phyloP scores from a whole-genome alignment of 2,888 invertebrate genomes.

The Phengaris arion region DNA sequence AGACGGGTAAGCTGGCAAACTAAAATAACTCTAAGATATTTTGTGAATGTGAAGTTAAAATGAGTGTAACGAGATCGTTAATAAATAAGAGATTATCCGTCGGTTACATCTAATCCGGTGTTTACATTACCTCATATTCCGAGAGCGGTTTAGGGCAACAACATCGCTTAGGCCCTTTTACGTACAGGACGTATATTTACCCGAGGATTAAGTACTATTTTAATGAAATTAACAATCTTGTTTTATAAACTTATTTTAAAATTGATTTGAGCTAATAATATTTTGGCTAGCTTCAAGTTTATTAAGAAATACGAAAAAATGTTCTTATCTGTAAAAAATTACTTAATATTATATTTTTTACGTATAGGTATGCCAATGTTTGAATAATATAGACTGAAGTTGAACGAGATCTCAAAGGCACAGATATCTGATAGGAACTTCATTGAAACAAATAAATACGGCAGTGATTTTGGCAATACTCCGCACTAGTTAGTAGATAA shows the following conservation, averaged over 20 bases:
- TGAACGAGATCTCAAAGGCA: no score
- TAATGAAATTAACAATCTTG: neutral
- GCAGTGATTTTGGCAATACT: neutral
- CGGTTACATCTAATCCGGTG: constrained; percentile 67
- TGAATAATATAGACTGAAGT: no score
- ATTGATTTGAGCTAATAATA: no score
- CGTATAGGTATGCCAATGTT: no score
- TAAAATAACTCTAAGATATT: constrained; percentile 29
- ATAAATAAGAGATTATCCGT: constrained; percentile 70
- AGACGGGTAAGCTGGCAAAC: neutral
- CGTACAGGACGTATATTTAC: neutral
- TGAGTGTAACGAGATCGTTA: constrained; percentile 56
- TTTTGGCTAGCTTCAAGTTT: no score
- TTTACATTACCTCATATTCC: constrained; percentile 65
- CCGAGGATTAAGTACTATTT: neutral
- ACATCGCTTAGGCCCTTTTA: neutral
- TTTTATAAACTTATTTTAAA: no score
- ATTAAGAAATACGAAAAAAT: no score
- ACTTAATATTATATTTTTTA: no score
- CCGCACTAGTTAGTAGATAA: neutral
- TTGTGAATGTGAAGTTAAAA: constrained; percentile 49
- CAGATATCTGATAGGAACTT: no score
- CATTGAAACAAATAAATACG: no score
- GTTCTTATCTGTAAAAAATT: no score
- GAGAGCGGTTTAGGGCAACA: constrained; percentile 30